These are phyloP conservation scores for Smutsia temminckii DNA, from an alignment of 2,797 vertebrate species.

Conservation along the genomic window DNA sequence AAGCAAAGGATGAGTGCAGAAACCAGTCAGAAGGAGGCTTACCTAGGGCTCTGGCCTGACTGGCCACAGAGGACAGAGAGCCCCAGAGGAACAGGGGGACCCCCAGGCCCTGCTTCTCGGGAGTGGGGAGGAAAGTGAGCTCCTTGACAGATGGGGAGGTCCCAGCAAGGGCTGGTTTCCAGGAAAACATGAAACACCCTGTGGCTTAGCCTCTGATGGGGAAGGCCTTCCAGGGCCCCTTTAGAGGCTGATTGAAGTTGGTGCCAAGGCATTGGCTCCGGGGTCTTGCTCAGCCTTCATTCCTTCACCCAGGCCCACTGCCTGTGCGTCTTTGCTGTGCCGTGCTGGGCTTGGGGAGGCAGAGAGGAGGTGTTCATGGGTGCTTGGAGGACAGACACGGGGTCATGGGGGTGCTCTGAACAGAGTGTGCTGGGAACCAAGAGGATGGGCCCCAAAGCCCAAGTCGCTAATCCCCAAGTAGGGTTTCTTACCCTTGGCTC, in stretches of 20 bases:
- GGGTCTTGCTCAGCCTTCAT: background rate
- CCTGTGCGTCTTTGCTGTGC: background rate
- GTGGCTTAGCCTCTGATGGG: background rate
- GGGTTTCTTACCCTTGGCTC: background rate
- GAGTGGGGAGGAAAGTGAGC: too few relatives aligned
- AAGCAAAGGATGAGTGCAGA: background rate
- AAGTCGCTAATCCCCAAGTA: background rate
- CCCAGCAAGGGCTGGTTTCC: background rate
- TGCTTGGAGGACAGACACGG: fast-evolving
- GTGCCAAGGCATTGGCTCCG: background rate
- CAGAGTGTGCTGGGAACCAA: background rate
- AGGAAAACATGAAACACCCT: background rate
- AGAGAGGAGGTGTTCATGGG: background rate
- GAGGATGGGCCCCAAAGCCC: background rate
- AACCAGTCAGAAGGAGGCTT: background rate
- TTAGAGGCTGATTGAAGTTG: fast-evolving
- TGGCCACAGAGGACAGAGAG: background rate
- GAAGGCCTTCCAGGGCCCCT: background rate
- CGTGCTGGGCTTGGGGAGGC: background rate
- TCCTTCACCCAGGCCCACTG: background rate
- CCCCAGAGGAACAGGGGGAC: background rate
- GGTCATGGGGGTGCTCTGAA: background rate
- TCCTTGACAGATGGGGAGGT: background rate
- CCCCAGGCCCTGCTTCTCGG: background rate
- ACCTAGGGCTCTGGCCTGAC: background rate